phyloP scores from a whole-genome alignment of 2,113 vertebrate species.

The Aptenodytes forsteri region DNA sequence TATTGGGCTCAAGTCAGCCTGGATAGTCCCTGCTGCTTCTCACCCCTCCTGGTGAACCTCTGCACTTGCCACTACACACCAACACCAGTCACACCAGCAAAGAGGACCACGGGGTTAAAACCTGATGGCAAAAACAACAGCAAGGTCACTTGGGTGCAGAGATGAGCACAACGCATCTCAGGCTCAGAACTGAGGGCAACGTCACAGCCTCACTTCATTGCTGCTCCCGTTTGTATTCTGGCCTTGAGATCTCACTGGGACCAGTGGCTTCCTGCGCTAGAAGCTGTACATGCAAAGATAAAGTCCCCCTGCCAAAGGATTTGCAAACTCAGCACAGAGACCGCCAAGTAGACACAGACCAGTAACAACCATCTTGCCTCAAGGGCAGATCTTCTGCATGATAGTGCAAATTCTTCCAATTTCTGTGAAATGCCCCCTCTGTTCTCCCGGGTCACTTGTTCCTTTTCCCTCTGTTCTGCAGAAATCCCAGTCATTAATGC shows the following conservation, averaged over 20 bases:
- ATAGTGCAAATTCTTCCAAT: background rate
- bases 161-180: background rate
- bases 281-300: background rate
- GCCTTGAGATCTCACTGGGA: rapidly evolving
- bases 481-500: background rate
- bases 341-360: background rate
- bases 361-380: background rate
- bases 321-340: background rate
- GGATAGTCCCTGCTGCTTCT: background rate
- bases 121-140: background rate
- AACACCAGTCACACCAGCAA: background rate
- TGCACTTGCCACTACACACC: background rate
- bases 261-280: background rate
- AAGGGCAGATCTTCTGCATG: background rate
- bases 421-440: background rate
- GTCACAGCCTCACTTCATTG: background rate
- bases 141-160: background rate
- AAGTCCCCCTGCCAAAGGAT: background rate
- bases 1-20: background rate
- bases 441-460: background rate
- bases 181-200: background rate
- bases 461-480: background rate
- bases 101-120: rapidly evolving
- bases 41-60: background rate
- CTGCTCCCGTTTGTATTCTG: background rate